Conservation (phyloP, 2,797 vertebrate genomes). For the Caiman crocodilus region DNA sequence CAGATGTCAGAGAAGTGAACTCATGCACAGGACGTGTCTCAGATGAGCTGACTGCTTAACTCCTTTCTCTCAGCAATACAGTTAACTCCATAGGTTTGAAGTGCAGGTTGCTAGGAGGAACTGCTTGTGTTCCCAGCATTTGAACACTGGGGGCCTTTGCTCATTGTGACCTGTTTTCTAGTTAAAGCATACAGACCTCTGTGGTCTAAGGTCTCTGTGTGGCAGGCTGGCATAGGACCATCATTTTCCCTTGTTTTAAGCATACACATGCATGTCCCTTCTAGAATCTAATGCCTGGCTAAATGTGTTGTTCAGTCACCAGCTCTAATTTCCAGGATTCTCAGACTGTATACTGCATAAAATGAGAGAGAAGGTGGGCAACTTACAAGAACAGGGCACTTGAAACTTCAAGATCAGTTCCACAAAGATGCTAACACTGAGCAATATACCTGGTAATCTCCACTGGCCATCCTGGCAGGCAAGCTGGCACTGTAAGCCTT, state of each 20-base stretch:
- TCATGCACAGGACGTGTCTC: not conserved
- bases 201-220: not conserved
- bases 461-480: slow-evolving; percentile 79
- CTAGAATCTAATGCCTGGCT: not conserved
- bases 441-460: slow-evolving; percentile 84
- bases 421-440: not conserved
- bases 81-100: not conserved
- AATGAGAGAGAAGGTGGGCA: not conserved
- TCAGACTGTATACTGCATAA: not conserved
- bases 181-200: not conserved
- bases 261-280: not conserved
- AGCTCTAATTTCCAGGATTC: not conserved
- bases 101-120: not conserved
- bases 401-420: not conserved
- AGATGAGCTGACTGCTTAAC: not conserved
- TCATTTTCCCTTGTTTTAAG: not conserved
- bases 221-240: not conserved
- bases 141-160: not conserved
- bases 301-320: not conserved
- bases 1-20: not conserved
- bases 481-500: slow-evolving; percentile 82
- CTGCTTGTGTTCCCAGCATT: fast-evolving
- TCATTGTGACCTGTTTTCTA: not conserved
- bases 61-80: not conserved
- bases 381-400: not conserved